Evolutionary conservation across 2,888 invertebrate species (phyloP).

Genomic region (Hirtodrosophila histrioides): DNA sequence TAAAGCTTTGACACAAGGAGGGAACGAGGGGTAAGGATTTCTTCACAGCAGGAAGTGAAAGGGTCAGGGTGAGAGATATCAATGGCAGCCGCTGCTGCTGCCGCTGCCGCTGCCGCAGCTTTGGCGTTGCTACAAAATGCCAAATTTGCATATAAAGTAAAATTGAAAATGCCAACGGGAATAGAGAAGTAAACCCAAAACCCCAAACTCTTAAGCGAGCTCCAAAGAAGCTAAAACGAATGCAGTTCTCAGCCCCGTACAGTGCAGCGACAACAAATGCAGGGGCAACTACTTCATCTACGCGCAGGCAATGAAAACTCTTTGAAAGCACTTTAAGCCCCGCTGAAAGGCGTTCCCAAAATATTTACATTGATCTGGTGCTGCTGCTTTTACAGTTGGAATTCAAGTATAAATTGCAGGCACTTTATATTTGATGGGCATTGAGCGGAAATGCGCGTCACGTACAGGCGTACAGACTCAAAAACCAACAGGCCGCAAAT

Average conservation of each 20-base stretch:
- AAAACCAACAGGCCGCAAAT: slow-evolving; percentile 75
- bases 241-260: slow-evolving; percentile 47
- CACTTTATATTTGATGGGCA: slow-evolving; percentile 76
- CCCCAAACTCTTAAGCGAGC: slow-evolving; percentile 45
- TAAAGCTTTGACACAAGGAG: slow-evolving; percentile 49
- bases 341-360: slow-evolving; percentile 58
- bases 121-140: slow-evolving; percentile 67
- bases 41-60: slow-evolving; percentile 1
- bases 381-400: slow-evolving; percentile 37
- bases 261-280: slow-evolving; percentile 23
- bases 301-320: slow-evolving; percentile 26
- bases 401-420: slow-evolving; percentile 74
- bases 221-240: slow-evolving; percentile 48
- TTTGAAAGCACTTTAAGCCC: slow-evolving; percentile 40
- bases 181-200: slow-evolving; percentile 42
- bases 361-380: slow-evolving; percentile 73
- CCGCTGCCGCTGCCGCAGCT: slow-evolving; percentile 21
- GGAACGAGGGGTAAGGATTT: background rate
- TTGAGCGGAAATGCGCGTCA: slow-evolving; percentile 71
- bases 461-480: slow-evolving; percentile 62
- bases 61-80: slow-evolving; percentile 55
- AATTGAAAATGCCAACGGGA: slow-evolving; percentile 77
- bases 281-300: slow-evolving; percentile 45
- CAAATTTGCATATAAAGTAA: slow-evolving; percentile 79
- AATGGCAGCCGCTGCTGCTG: slow-evolving; percentile 54